Base-by-base conservation (phyloP, 2,888 invertebrate species). In the Polydrusus tereticollis region DNA sequence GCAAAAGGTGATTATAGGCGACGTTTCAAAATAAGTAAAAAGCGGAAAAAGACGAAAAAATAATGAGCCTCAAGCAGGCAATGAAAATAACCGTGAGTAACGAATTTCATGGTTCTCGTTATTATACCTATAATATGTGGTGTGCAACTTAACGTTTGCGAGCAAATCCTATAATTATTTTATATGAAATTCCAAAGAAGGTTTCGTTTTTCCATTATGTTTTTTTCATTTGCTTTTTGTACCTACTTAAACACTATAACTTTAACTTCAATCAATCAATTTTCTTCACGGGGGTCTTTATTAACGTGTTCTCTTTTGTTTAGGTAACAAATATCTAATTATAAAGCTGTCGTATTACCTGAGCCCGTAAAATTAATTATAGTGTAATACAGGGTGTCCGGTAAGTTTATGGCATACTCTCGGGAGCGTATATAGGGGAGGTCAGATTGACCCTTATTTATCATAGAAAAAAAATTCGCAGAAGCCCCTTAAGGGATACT, bases 51-150 rank as follows among this genome's bases (percentile, higher is more conserved):
- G 29, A 52, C 50, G 26, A 10, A 29, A 55, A 55, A 55, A 55
- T 55, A 55, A 55, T 55, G 18, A 29, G 29, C 52, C 29, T 55
- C 29, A 55, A 55, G 52, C 52, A 55, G 29, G 29, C 52, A 18
- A 55, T 29, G 52, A 55, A 55, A 55, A 55, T 55, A 55, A 55
- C 52, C 52, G 52, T 55, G 52, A 55, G 12, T 55, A 55, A 55
- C 52, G 18, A 55, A 55, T 55, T 55, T 55, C 16, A 55, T 29
- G 29, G 52, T 26, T 26, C 29, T 55, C 10, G 52, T 29, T 29
- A 47, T 38, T n/a, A 41, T 47, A 55, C 29, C 29, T 29, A 26
- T 29, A 55, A 55, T 55, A 18, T 18, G 52, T 16, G 52, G 52
- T 55, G 18, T 33, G 52, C 16, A 55, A 55, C 29, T 10, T 55